Conservation (phyloP, 2,888 invertebrate genomes). For the Melieria crassipennis region DNA sequence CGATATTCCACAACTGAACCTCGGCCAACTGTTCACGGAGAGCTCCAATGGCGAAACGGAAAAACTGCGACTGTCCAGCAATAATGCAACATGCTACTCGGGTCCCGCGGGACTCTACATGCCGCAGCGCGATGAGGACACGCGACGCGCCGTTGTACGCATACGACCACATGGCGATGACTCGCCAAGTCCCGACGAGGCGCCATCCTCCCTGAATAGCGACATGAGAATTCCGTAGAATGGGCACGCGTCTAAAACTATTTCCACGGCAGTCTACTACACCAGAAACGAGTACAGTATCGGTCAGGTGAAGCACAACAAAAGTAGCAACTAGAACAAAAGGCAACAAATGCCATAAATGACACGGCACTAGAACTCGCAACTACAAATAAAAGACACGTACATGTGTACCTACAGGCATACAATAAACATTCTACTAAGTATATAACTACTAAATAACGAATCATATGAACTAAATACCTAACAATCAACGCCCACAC, state of each 20-base stretch:
- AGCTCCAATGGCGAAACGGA: constrained; percentile 72
- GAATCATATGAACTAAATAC: too few relatives aligned
- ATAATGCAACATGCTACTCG: constrained; percentile 62
- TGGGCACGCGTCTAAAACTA: neutral
- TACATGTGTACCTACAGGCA: too few relatives aligned
- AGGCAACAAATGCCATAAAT: too few relatives aligned
- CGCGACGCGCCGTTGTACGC: constrained; percentile 72
- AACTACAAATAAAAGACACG: too few relatives aligned
- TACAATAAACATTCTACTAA: too few relatives aligned
- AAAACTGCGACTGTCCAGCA: constrained; percentile 73
- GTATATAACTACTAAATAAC: too few relatives aligned
- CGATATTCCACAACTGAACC: constrained; percentile 88
- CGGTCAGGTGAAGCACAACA: too few relatives aligned
- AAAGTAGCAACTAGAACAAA: too few relatives aligned
- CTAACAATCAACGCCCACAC: too few relatives aligned
- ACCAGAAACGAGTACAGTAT: too few relatives aligned
- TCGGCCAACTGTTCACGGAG: constrained; percentile 81
- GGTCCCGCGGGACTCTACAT: constrained; percentile 65
- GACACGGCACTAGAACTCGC: too few relatives aligned
- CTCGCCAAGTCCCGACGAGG: constrained; percentile 78
- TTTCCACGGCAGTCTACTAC: too few relatives aligned
- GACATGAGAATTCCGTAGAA: constrained; percentile 69
- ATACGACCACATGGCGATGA: constrained; percentile 73
- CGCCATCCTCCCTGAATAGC: constrained; percentile 71
- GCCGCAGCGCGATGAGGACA: constrained; percentile 68